These are phyloP conservation scores for Campylorhamphus procurvoides DNA, from an alignment of 2,113 vertebrate species.

Conservation along the genomic window DNA sequence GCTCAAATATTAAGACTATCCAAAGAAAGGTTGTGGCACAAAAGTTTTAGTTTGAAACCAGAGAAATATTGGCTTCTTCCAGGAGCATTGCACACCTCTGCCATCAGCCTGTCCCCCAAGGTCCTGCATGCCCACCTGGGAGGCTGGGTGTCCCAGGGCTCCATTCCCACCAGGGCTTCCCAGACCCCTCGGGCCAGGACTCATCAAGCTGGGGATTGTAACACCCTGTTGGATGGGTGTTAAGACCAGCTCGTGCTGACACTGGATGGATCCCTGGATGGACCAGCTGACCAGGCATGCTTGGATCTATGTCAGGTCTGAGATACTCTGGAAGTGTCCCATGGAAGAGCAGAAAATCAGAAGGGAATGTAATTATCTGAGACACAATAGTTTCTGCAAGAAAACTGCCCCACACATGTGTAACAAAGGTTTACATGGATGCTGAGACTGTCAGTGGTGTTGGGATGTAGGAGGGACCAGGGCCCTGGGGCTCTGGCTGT, in stretches of 20 bases:
- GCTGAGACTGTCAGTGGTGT: not conserved
- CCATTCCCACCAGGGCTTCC: accelerated
- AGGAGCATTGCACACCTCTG: not conserved
- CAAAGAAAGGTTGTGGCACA: not conserved
- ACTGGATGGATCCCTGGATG: not conserved
- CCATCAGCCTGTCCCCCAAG: not conserved
- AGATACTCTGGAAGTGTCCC: not conserved
- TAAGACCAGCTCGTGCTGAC: not conserved
- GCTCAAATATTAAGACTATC: not conserved
- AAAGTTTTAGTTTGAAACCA: not conserved
- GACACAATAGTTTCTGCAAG: not conserved
- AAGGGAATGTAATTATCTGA: not conserved
- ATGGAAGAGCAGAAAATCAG: not conserved
- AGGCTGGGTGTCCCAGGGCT: not conserved
- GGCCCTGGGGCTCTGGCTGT: not conserved
- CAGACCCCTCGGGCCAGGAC: not conserved
- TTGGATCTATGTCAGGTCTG: not conserved
- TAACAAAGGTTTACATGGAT: not conserved
- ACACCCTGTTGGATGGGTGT: not conserved
- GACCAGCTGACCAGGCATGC: not conserved
- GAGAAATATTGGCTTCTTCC: not conserved
- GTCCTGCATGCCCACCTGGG: accelerated
- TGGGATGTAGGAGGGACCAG: not conserved
- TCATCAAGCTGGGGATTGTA: accelerated
- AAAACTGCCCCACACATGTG: accelerated